Percentiles rank a stretch among this genome's conserved stretches.
These are phyloP conservation scores for Ethmia dodecea DNA, from an alignment of 2,888 invertebrate genomes.

Conservation along the genomic window DNA sequence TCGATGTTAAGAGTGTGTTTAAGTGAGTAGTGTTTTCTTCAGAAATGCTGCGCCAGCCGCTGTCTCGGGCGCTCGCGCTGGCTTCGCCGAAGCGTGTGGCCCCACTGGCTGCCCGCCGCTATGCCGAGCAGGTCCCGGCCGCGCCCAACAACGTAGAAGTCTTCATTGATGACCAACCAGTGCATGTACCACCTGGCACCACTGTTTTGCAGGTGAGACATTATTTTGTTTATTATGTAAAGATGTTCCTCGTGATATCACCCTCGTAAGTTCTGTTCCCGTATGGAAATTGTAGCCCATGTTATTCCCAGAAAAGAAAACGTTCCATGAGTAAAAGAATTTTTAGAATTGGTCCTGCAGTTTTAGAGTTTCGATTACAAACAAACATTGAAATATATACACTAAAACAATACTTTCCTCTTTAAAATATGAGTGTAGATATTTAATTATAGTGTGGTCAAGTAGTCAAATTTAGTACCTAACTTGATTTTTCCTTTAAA, in stretches of 20 bases:
- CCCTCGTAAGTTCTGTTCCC: not conserved
- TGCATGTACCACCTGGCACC: constrained; percentile 96
- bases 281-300: no score
- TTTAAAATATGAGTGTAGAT: no score
- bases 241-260: not conserved
- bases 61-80: constrained; percentile 81
- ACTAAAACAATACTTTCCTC: no score
- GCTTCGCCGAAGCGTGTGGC: constrained; percentile 56
- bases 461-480: no score
- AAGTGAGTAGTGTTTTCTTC: constrained; percentile 31
- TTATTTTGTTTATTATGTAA: not conserved
- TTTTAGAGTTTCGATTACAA: no score
- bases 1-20: not conserved
- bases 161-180: constrained; percentile 97
- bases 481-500: no score
- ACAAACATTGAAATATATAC: no score
- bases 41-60: constrained; percentile 88
- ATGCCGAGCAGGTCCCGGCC: constrained; percentile 65
- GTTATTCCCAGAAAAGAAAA: no score
- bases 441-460: no score
- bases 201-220: constrained; percentile 93
- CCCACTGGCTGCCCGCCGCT: constrained; percentile 61
- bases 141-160: constrained; percentile 92
- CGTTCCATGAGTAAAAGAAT: no score
- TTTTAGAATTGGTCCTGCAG: no score